Evolutionary conservation across 1,140 invertebrate genomes (phyloP), one percentile per base, ranked within the genome.

Genomic region (Drosophila nigromelanica): DNA sequence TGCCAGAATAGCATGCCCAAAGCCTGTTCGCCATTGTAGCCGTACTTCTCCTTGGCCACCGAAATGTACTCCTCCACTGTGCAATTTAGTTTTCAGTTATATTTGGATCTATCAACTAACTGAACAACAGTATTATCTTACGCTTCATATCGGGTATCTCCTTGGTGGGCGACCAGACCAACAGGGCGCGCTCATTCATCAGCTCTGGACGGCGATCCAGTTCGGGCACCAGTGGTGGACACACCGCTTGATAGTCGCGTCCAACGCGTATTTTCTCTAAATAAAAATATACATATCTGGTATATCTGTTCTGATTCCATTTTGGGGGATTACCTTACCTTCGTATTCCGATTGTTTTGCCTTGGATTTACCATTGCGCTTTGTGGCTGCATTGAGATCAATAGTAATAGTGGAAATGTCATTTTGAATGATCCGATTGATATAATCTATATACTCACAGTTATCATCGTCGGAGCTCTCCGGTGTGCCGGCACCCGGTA

Each of bases 1-100:
- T 99, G 98, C 98, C 98, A 99, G 92, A 98, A 99, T 11, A 99
- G 92, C 97, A 99, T 98, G 11, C 98, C 98, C 33, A 99, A 93
- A 24, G 98, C 98, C 93, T 99, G 98, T 94, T 99, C 98, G 39
- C 96, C 97, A 93, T 98, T 99, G 81, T 99, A 99, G 48, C 97
- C 98, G 94, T 98, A 99, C 92, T 98, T 99, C 90, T 99, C 98
- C 93, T 98, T 99, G n/a, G 98, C 97, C 76, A 98, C 94, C 80
- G 95, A 95, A 72, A 98, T 97, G 90, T 98, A 99, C 90, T 98
- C 96, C 93, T 99, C 98, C 94, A 99, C 98, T 97, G 85, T 45
- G 0, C 5, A 10, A 30, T 1, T 27, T 27, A 27, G 24, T 27
- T 27, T 27, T 27, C 24, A 27, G 24, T 27, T 27, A 27, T 27